These are phyloP conservation scores for Neoarius graeffei DNA, from an alignment of 2,113 vertebrate genomes.

Conservation along the genomic window DNA sequence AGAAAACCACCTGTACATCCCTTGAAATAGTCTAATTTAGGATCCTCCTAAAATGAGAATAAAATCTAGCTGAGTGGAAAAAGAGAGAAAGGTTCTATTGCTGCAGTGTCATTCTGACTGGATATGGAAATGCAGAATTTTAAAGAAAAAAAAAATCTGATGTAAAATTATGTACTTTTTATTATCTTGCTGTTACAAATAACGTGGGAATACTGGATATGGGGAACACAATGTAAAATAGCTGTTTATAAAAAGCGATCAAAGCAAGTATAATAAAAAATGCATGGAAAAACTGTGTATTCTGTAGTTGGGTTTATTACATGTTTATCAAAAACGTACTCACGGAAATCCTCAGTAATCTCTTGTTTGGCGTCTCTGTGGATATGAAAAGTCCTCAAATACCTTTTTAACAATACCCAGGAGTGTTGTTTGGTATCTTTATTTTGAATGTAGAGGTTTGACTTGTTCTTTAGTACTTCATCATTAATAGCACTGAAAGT, in stretches of 20 bases:
- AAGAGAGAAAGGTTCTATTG: not conserved
- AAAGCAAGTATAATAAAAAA: not conserved
- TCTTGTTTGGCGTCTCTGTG: not conserved
- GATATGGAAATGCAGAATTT: not conserved
- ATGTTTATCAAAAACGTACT: not conserved
- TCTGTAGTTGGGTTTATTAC: not conserved
- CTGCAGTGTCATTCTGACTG: not conserved
- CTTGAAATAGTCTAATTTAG: not conserved
- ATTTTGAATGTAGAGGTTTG: not conserved
- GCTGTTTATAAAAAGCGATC: not conserved
- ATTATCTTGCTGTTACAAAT: not conserved
- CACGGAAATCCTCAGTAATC: not conserved
- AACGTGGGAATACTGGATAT: slow-evolving; percentile 24
- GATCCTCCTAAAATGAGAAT: slow-evolving; percentile 11
- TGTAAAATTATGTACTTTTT: not conserved
- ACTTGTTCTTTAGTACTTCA: not conserved
- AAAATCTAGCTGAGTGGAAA: slow-evolving; percentile 4
- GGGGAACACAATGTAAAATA: not conserved
- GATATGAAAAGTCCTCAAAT: not conserved
- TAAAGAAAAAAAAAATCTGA: not conserved
- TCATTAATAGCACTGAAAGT: not conserved
- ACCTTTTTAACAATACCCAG: slow-evolving; percentile 5
- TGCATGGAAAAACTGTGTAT: not conserved
- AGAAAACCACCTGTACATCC: slow-evolving; percentile 16
- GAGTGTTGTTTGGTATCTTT: not conserved